Base-by-base conservation (phyloP, 37 sponge, comb jelly and placozoan genomes). In the Ianthella basta region DNA sequence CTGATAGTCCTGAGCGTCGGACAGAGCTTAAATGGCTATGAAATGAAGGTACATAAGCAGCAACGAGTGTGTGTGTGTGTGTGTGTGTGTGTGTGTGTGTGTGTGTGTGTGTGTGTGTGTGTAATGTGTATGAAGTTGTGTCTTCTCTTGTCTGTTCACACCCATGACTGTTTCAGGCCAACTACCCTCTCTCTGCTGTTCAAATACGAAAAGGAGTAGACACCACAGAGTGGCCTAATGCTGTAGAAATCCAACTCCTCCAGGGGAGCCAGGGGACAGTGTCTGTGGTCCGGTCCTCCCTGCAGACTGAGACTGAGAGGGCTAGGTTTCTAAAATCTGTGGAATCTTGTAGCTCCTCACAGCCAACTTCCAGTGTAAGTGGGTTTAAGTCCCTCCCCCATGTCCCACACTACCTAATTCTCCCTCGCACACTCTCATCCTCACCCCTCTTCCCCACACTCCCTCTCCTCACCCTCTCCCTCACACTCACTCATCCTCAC, bases 21-120 rank as follows among this genome's bases (percentile, higher is more conserved):
- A 15, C 83, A 68, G 39, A 91, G 90, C 57, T 80, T 96, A 2
- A 96, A 94, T 86, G 97, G 97, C 21, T 96, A 96, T 69, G 87
- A 89, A 33, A 55, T 96, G 59, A 91, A 89, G 83, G 95, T 44
- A 44, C 50, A 44, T 44, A 8, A 44, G 8, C 3, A 10, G 50
- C 8, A 3, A 44, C 8, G 50, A 44, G 8, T 44, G 50, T 8
- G 8, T 44, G 24, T 84, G 39, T 82, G 19, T n/a, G 23, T 54
- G 29, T 69, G 30, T 24, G 72, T 38, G 27, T 14, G 29, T 85
- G 60, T 84, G 37, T 72, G 33, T 35, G 72, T 57, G 41, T 5
- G 27, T 50, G 40, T 40, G 59, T 35, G 50, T 44, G 50, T 44
- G 6, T 60, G 18, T 37, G 60, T 39, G 18, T 72, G 8, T 44